phyloP scores from a whole-genome alignment of 2,113 vertebrate species.

The Python bivittatus region DNA sequence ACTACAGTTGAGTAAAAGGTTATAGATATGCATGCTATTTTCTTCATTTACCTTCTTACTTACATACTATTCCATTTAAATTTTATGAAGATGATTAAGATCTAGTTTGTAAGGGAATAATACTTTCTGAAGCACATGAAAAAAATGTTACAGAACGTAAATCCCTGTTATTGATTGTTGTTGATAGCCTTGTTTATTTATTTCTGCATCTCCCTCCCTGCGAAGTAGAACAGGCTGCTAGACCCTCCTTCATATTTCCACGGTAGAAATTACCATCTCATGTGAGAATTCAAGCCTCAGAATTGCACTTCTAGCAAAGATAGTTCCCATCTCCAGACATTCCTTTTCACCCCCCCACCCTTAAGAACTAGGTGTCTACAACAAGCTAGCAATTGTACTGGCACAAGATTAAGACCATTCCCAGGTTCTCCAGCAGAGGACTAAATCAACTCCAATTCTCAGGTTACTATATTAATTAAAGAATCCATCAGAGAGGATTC shows the following conservation, averaged over 20 bases:
- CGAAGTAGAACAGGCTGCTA: background rate
- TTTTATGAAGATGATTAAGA: background rate
- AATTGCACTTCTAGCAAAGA: background rate
- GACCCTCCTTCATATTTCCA: background rate
- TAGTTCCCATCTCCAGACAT: too few species aligned
- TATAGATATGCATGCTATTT: background rate
- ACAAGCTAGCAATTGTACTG: background rate
- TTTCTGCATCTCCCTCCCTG: background rate
- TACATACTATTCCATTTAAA: background rate
- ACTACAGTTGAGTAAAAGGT: background rate
- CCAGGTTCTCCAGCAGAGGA: background rate
- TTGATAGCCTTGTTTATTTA: background rate
- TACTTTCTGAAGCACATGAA: background rate
- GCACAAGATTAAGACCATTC: background rate
- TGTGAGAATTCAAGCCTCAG: background rate
- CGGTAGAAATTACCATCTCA: background rate
- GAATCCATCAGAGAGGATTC: background rate
- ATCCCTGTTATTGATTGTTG: background rate
- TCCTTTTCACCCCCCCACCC: too few species aligned
- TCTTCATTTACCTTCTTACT: background rate
- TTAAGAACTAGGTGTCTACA: background rate
- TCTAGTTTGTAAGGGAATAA: background rate
- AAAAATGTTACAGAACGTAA: background rate
- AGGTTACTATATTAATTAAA: background rate
- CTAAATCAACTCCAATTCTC: background rate